These are phyloP conservation scores for Passerina amoena DNA, from an alignment of 2,113 vertebrate species.

Conservation along the genomic window DNA sequence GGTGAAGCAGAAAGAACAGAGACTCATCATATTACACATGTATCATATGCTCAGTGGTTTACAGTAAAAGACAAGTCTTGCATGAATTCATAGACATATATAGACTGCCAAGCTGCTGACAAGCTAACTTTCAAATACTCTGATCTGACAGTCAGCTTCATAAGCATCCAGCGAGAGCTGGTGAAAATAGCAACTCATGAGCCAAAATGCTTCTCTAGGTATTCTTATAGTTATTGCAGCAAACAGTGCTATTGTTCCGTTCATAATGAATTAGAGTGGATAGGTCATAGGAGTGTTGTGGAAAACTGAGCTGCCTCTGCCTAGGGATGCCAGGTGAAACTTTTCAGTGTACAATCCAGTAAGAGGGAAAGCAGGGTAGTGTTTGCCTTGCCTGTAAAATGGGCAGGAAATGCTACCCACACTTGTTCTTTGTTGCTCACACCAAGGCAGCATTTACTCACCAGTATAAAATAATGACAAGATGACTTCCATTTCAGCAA, in stretches of 20 bases:
- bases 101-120: neutral
- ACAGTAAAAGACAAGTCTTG: neutral
- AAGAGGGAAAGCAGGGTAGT: neutral
- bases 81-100: neutral
- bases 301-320: neutral
- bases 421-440: neutral
- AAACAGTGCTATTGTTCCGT: neutral
- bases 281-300: neutral
- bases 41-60: constrained; percentile 5
- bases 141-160: neutral
- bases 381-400: neutral
- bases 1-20: constrained; percentile 55
- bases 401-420: neutral
- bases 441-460: neutral
- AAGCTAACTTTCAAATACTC: neutral
- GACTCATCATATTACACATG: neutral
- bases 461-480: neutral
- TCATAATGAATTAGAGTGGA: neutral
- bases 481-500: neutral
- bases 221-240: neutral
- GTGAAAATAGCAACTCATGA: neutral
- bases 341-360: neutral
- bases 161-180: neutral
- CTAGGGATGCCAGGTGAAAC: neutral
- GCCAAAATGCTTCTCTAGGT: neutral